Conservation (phyloP, 2,888 invertebrate species). For the Rutpela maculata region DNA sequence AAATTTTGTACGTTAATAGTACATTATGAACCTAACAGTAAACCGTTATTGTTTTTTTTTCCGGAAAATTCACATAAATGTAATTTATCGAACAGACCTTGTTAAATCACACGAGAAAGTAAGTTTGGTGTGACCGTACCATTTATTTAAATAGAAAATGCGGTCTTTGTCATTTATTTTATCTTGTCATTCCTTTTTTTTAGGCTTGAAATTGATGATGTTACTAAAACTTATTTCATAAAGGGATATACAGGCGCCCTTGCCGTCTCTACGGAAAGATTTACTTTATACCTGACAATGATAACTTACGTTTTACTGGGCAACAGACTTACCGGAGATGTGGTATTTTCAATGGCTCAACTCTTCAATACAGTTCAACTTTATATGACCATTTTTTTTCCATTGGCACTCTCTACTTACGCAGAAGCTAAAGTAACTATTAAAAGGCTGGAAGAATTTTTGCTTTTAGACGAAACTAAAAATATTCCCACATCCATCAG, state of each 20-base stretch:
- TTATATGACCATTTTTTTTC: slow-evolving; percentile 64
- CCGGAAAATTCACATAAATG: too few relatives aligned
- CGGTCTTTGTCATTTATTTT: not conserved
- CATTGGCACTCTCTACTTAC: slow-evolving; percentile 59
- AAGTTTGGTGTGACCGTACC: too few relatives aligned
- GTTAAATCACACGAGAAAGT: too few relatives aligned
- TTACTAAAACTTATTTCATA: slow-evolving; percentile 80
- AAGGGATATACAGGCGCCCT: slow-evolving; percentile 80
- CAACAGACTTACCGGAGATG: slow-evolving; percentile 75
- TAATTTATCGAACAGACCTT: too few relatives aligned
- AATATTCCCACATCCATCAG: slow-evolving; percentile 31
- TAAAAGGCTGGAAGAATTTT: slow-evolving; percentile 63
- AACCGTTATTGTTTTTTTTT: too few relatives aligned
- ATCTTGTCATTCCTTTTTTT: slow-evolving; percentile 4
- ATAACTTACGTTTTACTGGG: slow-evolving; percentile 85
- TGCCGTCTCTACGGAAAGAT: slow-evolving; percentile 88
- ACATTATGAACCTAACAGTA: too few relatives aligned
- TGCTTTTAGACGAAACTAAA: slow-evolving; percentile 59
- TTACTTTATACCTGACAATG: slow-evolving; percentile 88
- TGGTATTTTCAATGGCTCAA: slow-evolving; percentile 86
- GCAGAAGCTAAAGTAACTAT: slow-evolving; percentile 64
- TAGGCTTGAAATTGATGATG: slow-evolving; percentile 79
- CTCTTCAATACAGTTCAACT: slow-evolving; percentile 83
- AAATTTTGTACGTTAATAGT: too few relatives aligned
- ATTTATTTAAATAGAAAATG: too few relatives aligned